Percentiles rank a stretch among this genome's conserved stretches.
Evolutionary conservation across 2,113 vertebrate species (phyloP).

Genomic region (Psephotus haematonotus): DNA sequence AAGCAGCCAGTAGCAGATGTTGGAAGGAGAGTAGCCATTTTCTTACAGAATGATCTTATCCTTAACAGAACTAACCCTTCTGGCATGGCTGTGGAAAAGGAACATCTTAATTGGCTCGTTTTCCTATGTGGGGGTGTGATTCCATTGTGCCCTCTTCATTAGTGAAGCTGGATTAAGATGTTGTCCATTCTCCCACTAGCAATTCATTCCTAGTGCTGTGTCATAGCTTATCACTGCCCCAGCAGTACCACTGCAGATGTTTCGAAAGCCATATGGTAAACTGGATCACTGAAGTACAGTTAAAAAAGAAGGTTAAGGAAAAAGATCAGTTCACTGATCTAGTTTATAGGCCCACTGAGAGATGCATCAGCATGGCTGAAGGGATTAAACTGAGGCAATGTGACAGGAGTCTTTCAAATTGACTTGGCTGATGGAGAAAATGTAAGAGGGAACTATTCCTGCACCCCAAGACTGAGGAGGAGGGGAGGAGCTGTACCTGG

Average conservation of each 20-base stretch:
- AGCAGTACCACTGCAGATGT: not conserved
- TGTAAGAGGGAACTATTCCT: not conserved
- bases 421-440: conserved; percentile 19
- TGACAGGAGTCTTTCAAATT: not conserved
- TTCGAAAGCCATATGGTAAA: not conserved
- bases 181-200: not conserved
- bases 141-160: not conserved
- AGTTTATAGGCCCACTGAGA: conserved; percentile 48
- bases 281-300: not conserved
- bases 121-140: not conserved
- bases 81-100: not conserved
- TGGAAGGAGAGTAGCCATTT: not conserved
- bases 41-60: not conserved
- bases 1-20: not conserved
- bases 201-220: not conserved
- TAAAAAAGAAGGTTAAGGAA: conserved; percentile 26
- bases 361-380: not conserved
- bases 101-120: not conserved
- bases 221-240: not conserved
- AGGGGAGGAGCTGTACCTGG: not conserved
- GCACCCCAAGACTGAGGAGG: not conserved
- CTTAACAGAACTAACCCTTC: not conserved
- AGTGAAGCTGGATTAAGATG: not conserved
- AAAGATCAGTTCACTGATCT: conserved; percentile 50
- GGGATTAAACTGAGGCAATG: not conserved